Base-by-base conservation (phyloP, 2,888 invertebrate genomes). In the Tipula vernalis region DNA sequence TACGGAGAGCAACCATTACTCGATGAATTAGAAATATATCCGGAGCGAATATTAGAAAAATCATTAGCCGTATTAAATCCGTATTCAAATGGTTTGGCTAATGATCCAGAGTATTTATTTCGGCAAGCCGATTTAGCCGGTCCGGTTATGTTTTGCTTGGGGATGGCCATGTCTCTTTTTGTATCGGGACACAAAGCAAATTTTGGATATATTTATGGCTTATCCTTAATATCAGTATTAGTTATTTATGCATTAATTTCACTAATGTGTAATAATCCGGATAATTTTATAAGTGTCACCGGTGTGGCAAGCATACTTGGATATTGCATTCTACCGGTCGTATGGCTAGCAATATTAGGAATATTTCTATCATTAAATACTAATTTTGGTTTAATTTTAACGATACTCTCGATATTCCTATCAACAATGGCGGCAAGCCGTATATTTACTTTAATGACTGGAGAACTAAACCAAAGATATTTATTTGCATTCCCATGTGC, bases 121-220 rank as follows among this genome's bases (percentile, higher is more conserved):
- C 94, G 95, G 91, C 96, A 97, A 90, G 96, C 97, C 8, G 98
- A 98, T 91, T 93, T 98, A 88, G 98, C 98, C 18, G 98, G 98
- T 0, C 98, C 98, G 0, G 94, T 98, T 87, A 96, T 96, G 36
- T 98, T 98, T 92, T 98, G 98, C 91, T 92, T 98, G 88, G 92
- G 94, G 36, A 90, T 95, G 86, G 95, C 95, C 10, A 92, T 94
- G 5, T 94, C 94, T 89, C 90, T 96, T 36, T 94, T 96, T 88
- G 90, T 96, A 13, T 94, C 95, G 86, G 96, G 95, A 0, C 96
- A 96, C 86, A 96, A 96, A 91, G 95, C 96, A 42, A 96, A 97
- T 89, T 98, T 98, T 92, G 97, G 98, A 86, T 98, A 97, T 92
- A 97, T 98, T 87, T 98, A 98, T 92, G 98, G 98, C 2, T 94